Evolutionary conservation across 2,888 invertebrate genomes (phyloP).

Genomic region (Erebia ligea): DNA sequence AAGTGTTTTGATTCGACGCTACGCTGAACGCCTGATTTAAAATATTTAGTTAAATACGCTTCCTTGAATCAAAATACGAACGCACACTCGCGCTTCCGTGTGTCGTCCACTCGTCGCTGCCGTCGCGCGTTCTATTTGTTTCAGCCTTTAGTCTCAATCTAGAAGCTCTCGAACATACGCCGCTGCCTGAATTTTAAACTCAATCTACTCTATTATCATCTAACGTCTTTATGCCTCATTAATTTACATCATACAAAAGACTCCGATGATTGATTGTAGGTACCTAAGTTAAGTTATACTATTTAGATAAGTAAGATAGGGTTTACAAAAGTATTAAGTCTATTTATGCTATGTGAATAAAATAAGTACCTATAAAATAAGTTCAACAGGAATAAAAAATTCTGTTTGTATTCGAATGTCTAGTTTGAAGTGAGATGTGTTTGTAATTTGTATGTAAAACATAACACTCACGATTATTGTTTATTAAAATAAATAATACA

Average conservation of each 20-base stretch:
- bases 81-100: neutral
- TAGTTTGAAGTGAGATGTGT: slow-evolving; percentile 49
- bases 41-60: no score
- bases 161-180: neutral
- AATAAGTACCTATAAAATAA: slow-evolving; percentile 32
- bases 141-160: neutral
- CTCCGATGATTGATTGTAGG: slow-evolving; percentile 39
- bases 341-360: slow-evolving; percentile 58
- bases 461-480: slow-evolving; percentile 55
- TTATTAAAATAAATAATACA: slow-evolving; percentile 57
- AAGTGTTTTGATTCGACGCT: no score
- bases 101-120: neutral
- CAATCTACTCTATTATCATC: neutral
- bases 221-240: slow-evolving; percentile 25
- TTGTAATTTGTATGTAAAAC: slow-evolving; percentile 39
- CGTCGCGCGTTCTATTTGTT: neutral
- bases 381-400: slow-evolving; percentile 29
- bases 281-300: slow-evolving; percentile 44
- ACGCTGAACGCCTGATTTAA: no score
- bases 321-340: slow-evolving; percentile 49
- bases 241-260: slow-evolving; percentile 29
- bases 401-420: slow-evolving; percentile 57
- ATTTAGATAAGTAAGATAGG: slow-evolving; percentile 45
- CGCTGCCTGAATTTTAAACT: slow-evolving; percentile 10
- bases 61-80: neutral